A percentile compares a stretch with the other conserved stretches of the same genome.
Evolutionary conservation across 2,888 invertebrate genomes (phyloP).

Genomic region (Bhutanitis thaidina): DNA sequence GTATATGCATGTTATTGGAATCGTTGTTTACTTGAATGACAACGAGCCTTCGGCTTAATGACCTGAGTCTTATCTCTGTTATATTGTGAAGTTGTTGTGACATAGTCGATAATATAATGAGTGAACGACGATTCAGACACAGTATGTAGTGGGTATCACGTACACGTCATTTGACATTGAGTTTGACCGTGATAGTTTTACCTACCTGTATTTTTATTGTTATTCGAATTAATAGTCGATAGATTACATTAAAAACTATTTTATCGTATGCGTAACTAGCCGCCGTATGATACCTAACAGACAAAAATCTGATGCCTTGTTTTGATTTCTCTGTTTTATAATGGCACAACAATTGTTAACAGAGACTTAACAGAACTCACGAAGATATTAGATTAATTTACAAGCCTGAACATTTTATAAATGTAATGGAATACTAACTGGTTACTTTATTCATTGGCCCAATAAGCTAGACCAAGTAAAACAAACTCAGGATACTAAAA

Average conservation of each 20-base stretch:
- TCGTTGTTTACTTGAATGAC: neutral
- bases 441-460: too few relatives aligned
- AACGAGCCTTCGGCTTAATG: slow-evolving; percentile 5
- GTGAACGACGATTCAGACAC: neutral
- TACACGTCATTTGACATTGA: slow-evolving; percentile 14
- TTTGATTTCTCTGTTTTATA: too few relatives aligned
- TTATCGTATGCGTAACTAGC: too few relatives aligned
- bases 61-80: slow-evolving; percentile 4
- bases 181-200: slow-evolving; percentile 9
- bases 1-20: neutral
- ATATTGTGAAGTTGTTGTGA: slow-evolving; percentile 9
- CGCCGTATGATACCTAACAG: too few relatives aligned
- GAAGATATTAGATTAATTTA: too few relatives aligned
- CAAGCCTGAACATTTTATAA: too few relatives aligned
- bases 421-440: too few relatives aligned
- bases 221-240: slow-evolving; percentile 7
- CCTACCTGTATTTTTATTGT: slow-evolving; percentile 5
- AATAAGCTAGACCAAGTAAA: too few relatives aligned
- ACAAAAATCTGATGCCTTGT: too few relatives aligned
- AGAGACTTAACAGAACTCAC: too few relatives aligned
- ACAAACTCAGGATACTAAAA: too few relatives aligned
- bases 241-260: neutral
- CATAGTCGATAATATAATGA: slow-evolving; percentile 2
- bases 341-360: too few relatives aligned
- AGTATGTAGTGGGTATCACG: neutral